Evolutionary conservation across 2,888 invertebrate genomes (phyloP).

Genomic region (Saturnia pavonia): DNA sequence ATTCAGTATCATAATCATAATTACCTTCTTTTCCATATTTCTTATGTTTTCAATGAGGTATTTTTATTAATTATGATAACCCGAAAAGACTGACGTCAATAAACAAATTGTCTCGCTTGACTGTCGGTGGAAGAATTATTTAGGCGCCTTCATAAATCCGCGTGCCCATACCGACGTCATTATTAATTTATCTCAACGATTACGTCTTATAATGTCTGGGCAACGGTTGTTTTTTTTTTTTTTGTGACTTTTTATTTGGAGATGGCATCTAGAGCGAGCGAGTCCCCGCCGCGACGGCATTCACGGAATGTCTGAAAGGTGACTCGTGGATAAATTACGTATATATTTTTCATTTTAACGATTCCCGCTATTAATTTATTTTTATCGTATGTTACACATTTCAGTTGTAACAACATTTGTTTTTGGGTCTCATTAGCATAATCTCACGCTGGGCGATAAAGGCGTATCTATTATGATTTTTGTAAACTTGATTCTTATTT

Average conservation of each 20-base stretch:
- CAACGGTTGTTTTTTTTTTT: slow-evolving; percentile 80
- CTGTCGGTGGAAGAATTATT: background rate
- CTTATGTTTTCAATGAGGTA: too few relatives aligned
- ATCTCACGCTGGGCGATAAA: slow-evolving; percentile 68
- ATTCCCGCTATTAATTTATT: slow-evolving; percentile 82
- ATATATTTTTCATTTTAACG: slow-evolving; percentile 81
- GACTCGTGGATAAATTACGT: slow-evolving; percentile 81
- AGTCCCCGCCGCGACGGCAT: slow-evolving; percentile 77
- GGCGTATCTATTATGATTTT: slow-evolving; percentile 66
- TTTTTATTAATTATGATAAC: too few relatives aligned
- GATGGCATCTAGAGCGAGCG: slow-evolving; percentile 75
- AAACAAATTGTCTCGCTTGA: background rate
- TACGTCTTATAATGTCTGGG: slow-evolving; percentile 71
- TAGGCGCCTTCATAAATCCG: background rate
- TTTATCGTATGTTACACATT: slow-evolving; percentile 81
- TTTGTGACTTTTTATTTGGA: slow-evolving; percentile 79
- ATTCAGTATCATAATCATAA: too few relatives aligned
- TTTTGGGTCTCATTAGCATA: slow-evolving; percentile 80
- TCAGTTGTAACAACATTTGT: slow-evolving; percentile 80
- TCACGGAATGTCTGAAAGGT: slow-evolving; percentile 80
- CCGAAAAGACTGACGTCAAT: background rate
- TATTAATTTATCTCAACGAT: slow-evolving; percentile 81
- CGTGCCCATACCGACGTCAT: slow-evolving; percentile 57
- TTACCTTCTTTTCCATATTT: too few relatives aligned
- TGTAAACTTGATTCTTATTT: slow-evolving; percentile 58